phyloP scores from a whole-genome alignment of 2,797 vertebrate species.

The Naso thynnoides region DNA sequence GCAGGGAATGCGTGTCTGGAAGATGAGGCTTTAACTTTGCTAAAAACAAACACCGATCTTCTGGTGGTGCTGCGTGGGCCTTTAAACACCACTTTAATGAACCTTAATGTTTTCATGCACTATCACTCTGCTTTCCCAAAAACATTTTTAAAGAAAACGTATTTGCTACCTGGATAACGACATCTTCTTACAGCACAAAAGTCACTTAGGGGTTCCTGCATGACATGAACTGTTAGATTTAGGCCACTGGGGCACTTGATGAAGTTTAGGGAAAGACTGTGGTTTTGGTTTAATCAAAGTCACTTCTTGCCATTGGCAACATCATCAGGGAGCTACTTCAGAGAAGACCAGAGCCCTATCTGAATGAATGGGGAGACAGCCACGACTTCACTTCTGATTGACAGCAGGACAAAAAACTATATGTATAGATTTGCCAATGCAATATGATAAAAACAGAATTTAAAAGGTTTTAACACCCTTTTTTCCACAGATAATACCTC shows the following conservation, averaged over 20 bases:
- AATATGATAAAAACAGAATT: no score
- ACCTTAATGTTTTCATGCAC: background rate
- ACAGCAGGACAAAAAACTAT: no score
- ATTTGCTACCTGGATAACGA: background rate
- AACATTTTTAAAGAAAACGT: background rate
- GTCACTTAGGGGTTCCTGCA: background rate
- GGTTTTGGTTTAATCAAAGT: no score
- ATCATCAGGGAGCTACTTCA: no score
- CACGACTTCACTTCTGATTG: no score
- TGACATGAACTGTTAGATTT: background rate
- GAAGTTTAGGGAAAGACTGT: background rate
- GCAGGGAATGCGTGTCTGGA: slow-evolving; percentile 29
- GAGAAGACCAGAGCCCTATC: no score
- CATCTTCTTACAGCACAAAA: background rate
- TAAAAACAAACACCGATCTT: background rate
- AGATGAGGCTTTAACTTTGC: slow-evolving; percentile 28
- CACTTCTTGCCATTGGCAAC: no score
- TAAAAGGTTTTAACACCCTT: no score
- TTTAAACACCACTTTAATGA: background rate
- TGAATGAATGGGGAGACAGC: no score
- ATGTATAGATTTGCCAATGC: no score
- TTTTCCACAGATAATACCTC: no score
- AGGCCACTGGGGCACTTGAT: background rate
- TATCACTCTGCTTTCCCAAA: background rate
- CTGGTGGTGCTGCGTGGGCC: slow-evolving; percentile 1